Conservation (phyloP, 1,140 invertebrate genomes). For the Melanaphis sacchari region DNA sequence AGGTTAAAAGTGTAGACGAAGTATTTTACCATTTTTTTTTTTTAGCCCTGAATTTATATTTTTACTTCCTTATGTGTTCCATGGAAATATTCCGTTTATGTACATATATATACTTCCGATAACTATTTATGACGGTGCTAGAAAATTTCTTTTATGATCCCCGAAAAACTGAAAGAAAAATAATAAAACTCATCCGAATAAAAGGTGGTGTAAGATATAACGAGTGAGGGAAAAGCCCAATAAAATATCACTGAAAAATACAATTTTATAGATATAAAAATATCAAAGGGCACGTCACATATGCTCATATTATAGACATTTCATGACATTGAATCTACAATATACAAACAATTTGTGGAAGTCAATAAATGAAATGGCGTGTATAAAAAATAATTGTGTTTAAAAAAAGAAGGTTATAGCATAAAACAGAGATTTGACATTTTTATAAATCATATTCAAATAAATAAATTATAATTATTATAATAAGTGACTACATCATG, state of each 20-base stretch:
- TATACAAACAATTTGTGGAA: not conserved
- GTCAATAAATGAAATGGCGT: too few relatives aligned
- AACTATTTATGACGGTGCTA: constrained; percentile 14
- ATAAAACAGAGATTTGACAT: too few relatives aligned
- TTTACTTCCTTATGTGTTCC: not conserved
- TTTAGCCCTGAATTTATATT: not conserved
- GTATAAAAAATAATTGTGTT: too few relatives aligned
- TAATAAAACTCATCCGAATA: not conserved
- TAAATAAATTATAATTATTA: too few relatives aligned
- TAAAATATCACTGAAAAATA: not conserved
- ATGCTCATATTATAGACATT: not conserved
- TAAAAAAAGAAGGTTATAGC: too few relatives aligned
- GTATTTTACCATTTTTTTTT: not conserved
- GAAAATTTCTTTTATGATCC: not conserved
- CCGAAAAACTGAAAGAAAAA: not conserved
- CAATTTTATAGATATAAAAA: not conserved
- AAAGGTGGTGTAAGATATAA: not conserved
- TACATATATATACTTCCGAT: not conserved
- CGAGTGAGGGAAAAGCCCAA: not conserved
- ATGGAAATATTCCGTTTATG: not conserved
- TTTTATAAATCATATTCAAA: too few relatives aligned
- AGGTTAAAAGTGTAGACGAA: not conserved
- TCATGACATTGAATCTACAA: not conserved
- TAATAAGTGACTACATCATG: too few relatives aligned
- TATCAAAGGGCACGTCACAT: not conserved